phyloP scores from a whole-genome alignment of 2,888 invertebrate genomes.

The Lasiommata megera region DNA sequence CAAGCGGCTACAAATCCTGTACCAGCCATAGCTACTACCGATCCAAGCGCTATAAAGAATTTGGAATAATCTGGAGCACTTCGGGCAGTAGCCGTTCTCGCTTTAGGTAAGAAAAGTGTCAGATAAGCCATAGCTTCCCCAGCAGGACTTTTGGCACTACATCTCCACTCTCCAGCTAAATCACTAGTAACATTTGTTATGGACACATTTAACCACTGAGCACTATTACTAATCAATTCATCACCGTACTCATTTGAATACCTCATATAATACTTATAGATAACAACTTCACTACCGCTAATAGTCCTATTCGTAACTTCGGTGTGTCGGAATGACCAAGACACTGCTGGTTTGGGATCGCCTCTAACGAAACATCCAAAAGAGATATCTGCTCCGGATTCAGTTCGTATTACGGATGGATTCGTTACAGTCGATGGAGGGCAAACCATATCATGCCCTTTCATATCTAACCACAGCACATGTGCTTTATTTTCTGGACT shows the following conservation, averaged over 20 bases:
- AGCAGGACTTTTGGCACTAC: constrained; percentile 86
- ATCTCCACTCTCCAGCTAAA: constrained; percentile 92
- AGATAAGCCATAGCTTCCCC: constrained; percentile 83
- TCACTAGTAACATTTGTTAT: constrained; percentile 90
- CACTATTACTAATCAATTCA: constrained; percentile 70
- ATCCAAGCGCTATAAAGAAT: constrained; percentile 86
- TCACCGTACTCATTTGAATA: constrained; percentile 63
- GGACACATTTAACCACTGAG: constrained; percentile 90
- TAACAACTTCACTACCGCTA: constrained; percentile 56
- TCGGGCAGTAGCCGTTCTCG: constrained; percentile 88
- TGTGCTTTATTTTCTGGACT: constrained; percentile 85
- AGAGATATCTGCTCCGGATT: constrained; percentile 90
- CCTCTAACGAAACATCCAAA: constrained; percentile 90
- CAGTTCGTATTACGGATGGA: constrained; percentile 84
- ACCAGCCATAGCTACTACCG: constrained; percentile 84
- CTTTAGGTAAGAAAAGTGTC: constrained; percentile 72
- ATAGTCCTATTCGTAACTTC: constrained; percentile 57
- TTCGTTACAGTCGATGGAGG: constrained; percentile 85
- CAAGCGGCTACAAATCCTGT: constrained; percentile 79
- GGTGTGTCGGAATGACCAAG: constrained; percentile 88
- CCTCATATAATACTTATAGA: constrained; percentile 53
- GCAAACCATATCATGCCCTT: constrained; percentile 89
- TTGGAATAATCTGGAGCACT: constrained; percentile 87
- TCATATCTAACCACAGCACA: constrained; percentile 88
- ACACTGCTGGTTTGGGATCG: constrained; percentile 89